Evolutionary conservation across 2,113 vertebrate genomes (phyloP).

Genomic region (Sula dactylatra): DNA sequence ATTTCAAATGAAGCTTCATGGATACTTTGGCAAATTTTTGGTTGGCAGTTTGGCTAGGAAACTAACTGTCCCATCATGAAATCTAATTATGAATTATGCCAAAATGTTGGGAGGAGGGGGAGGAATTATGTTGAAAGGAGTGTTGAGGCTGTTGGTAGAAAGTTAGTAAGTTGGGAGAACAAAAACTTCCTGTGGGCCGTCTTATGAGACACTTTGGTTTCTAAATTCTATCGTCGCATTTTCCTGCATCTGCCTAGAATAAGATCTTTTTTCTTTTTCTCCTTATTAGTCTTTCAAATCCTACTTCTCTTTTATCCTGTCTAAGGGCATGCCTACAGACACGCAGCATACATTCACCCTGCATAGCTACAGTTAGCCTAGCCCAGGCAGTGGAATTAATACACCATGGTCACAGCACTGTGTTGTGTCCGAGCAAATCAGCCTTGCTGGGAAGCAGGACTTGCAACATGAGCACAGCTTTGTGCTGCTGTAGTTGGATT

Average conservation of each 20-base stretch:
- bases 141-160: neutral
- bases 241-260: neutral
- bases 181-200: neutral
- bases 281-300: neutral
- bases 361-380: neutral
- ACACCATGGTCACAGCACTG: neutral
- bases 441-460: neutral
- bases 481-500: neutral
- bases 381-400: neutral
- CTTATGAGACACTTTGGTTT: neutral
- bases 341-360: neutral
- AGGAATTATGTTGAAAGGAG: neutral
- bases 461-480: fast-evolving
- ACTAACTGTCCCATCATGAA: neutral
- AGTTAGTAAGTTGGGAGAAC: neutral
- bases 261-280: neutral
- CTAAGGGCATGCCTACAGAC: neutral
- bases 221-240: neutral
- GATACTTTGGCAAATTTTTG: neutral
- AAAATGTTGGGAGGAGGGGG: neutral
- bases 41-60: neutral
- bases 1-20: neutral
- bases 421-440: too few relatives aligned
- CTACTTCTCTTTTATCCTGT: neutral
- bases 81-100: neutral